Evolutionary conservation across 2,888 invertebrate species (phyloP).

Genomic region (Rhorus exstirpatorius): DNA sequence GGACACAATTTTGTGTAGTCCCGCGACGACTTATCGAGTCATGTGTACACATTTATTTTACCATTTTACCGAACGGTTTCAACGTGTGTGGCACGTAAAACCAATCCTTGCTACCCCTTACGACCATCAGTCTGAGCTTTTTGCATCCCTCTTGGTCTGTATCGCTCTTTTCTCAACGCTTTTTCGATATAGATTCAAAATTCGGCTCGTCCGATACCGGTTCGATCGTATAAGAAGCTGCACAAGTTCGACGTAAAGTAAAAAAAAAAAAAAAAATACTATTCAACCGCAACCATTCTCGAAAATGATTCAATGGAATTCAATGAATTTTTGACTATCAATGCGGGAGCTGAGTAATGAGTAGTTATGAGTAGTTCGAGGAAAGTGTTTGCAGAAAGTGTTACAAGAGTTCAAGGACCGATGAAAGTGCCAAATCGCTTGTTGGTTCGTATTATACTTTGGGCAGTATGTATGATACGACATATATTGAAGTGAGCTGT

Average conservation of each 20-base stretch:
- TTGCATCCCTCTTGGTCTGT: not conserved
- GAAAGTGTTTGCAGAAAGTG: too few relatives aligned
- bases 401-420: too few relatives aligned
- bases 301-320: not conserved
- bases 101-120: not conserved
- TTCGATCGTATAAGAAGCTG: not conserved
- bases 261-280: not conserved
- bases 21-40: slow-evolving; percentile 69
- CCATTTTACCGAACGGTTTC: slow-evolving; percentile 61
- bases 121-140: not conserved
- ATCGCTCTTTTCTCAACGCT: not conserved
- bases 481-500: too few relatives aligned
- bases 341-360: too few relatives aligned
- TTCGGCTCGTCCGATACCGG: not conserved
- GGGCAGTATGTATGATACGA: too few relatives aligned
- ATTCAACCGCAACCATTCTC: not conserved
- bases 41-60: slow-evolving; percentile 48
- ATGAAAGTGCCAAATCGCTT: too few relatives aligned
- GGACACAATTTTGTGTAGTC: slow-evolving; percentile 63
- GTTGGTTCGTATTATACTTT: too few relatives aligned
- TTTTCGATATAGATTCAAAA: not conserved
- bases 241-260: not conserved
- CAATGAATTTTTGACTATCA: too few relatives aligned
- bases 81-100: slow-evolving; percentile 5
- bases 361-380: too few relatives aligned